phyloP scores from a whole-genome alignment of 2,113 vertebrate genomes.

The Atractosteus spatula region DNA sequence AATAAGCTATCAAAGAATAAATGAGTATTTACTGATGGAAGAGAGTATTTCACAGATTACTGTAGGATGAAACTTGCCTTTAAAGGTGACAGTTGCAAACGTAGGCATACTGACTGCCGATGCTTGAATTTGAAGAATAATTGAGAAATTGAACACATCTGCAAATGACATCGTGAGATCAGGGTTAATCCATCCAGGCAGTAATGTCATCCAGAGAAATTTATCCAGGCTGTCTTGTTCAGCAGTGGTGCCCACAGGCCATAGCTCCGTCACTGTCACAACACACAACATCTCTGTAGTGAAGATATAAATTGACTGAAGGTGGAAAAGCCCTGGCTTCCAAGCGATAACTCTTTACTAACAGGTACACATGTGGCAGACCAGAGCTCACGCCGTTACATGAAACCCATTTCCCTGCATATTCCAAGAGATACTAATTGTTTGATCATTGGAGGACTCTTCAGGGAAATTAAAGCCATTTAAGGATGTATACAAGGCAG shows the following conservation, averaged over 20 bases:
- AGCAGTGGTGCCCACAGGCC: conserved; percentile 3
- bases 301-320: conserved; percentile 64
- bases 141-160: too few relatives aligned
- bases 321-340: conserved; percentile 52
- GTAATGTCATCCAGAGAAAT: conserved; percentile 3
- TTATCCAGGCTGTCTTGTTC: not conserved
- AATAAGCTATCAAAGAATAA: too few relatives aligned
- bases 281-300: conserved; percentile 55
- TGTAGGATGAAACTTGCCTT: too few relatives aligned
- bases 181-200: not conserved
- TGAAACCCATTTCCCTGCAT: not conserved
- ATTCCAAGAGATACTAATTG: conserved; percentile 2
- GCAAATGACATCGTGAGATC: too few relatives aligned
- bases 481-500: not conserved
- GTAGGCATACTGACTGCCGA: too few relatives aligned
- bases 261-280: conserved; percentile 41
- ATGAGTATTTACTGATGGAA: too few relatives aligned
- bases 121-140: too few relatives aligned
- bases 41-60: too few relatives aligned
- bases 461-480: conserved; percentile 4
- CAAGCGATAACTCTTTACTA: conserved; percentile 61
- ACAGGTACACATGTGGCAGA: conserved; percentile 50
- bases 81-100: too few relatives aligned
- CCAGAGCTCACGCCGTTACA: conserved; percentile 12
- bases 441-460: not conserved